phyloP scores from a whole-genome alignment of 2,797 vertebrate species.

The Myotis findleyi region DNA sequence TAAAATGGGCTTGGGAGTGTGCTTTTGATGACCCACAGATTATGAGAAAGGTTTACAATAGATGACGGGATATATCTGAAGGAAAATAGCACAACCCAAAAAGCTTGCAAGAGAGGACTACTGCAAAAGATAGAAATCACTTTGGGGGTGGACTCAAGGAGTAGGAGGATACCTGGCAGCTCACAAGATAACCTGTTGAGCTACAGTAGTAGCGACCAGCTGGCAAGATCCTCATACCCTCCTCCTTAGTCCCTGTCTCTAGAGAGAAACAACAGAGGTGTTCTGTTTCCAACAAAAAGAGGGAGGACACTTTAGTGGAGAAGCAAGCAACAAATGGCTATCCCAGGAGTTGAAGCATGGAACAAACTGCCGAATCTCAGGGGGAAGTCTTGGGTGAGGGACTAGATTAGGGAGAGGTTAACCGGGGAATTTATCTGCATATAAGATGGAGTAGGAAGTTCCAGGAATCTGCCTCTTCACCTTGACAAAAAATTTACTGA shows the following conservation, averaged over 20 bases:
- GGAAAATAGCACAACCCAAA: neutral
- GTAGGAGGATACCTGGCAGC: neutral
- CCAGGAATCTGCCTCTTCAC: neutral
- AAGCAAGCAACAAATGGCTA: neutral
- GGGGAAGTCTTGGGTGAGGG: too few relatives aligned
- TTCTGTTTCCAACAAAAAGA: neutral
- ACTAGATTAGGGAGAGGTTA: neutral
- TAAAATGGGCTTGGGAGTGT: neutral
- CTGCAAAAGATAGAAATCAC: neutral
- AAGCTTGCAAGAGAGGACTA: constrained; percentile 1
- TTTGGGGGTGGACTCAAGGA: neutral
- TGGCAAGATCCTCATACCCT: neutral
- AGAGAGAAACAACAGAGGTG: neutral
- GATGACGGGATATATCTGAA: constrained; percentile 6
- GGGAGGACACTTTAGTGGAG: neutral
- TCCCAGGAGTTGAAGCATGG: neutral
- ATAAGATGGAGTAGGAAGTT: neutral
- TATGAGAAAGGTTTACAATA: constrained; percentile 8
- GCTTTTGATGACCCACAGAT: neutral
- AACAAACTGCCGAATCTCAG: too few relatives aligned
- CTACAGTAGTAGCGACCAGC: neutral
- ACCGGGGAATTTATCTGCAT: neutral
- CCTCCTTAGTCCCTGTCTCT: neutral
- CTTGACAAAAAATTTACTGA: neutral
- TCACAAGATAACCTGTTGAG: neutral